phyloP scores from a whole-genome alignment of 1,140 invertebrate genomes.

The Acromyrmex echinatior region DNA sequence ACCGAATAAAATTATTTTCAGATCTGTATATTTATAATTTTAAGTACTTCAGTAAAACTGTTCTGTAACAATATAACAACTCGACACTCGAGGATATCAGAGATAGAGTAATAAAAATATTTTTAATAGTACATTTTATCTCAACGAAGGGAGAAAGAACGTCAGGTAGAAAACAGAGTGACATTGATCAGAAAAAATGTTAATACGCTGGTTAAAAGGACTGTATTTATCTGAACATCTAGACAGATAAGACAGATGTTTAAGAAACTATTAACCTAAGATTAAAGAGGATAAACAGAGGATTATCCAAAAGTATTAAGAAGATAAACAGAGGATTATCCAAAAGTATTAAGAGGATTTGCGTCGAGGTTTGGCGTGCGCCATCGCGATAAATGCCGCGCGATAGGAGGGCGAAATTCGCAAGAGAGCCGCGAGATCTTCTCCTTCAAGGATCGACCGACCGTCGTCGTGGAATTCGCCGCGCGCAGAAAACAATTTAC shows the following conservation, averaged over 20 bases:
- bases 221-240: background rate
- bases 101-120: no score
- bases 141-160: background rate
- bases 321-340: constrained; percentile 29
- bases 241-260: background rate
- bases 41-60: no score
- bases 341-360: background rate
- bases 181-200: background rate
- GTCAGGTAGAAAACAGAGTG: background rate
- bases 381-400: background rate
- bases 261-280: background rate
- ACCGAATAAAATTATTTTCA: no score
- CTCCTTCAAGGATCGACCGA: constrained; percentile 2
- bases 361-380: constrained; percentile 10
- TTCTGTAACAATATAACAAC: no score
- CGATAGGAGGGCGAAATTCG: constrained; percentile 1
- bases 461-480: constrained; percentile 38
- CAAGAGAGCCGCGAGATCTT: constrained; percentile 3
- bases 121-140: no score
- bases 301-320: background rate
- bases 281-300: constrained; percentile 29
- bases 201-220: background rate
- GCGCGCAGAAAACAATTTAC: constrained; percentile 85
- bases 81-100: no score
- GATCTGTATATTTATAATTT: no score